Conservation (phyloP, 2,113 vertebrate genomes). For the Podiceps cristatus region DNA sequence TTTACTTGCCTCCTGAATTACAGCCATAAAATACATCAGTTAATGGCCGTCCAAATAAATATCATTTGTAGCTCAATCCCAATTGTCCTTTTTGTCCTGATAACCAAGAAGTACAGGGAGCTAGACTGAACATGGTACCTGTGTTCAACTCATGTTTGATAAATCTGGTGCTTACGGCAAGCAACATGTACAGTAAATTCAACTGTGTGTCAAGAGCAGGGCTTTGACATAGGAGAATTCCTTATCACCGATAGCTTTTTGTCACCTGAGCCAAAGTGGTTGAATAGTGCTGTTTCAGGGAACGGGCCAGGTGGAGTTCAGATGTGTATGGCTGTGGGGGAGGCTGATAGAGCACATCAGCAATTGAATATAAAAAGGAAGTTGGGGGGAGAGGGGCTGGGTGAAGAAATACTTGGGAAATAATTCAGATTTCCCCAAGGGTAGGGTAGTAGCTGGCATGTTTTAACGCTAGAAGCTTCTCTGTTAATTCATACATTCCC, state of each 20-base stretch:
- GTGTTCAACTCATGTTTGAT: accelerated
- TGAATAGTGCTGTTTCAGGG: neutral
- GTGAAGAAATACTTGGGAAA: neutral
- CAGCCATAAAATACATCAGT: neutral
- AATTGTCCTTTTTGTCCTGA: neutral
- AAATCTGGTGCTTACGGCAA: neutral
- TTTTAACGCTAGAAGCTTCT: neutral
- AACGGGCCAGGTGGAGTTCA: neutral
- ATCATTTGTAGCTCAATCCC: neutral
- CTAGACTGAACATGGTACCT: neutral
- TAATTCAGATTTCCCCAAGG: neutral
- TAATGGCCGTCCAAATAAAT: neutral
- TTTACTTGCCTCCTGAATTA: neutral
- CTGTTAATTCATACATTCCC: neutral
- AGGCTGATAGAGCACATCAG: neutral
- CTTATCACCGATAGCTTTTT: neutral
- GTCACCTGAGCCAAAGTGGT: too few relatives aligned
- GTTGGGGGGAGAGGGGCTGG: accelerated
- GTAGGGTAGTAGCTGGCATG: neutral
- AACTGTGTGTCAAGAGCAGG: neutral
- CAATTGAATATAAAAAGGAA: neutral
- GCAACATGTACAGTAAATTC: neutral
- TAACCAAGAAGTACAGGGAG: neutral
- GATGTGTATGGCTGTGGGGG: accelerated
- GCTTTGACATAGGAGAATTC: neutral